Evolutionary conservation across 2,888 invertebrate genomes (phyloP).

Genomic region (Euclidia mi): DNA sequence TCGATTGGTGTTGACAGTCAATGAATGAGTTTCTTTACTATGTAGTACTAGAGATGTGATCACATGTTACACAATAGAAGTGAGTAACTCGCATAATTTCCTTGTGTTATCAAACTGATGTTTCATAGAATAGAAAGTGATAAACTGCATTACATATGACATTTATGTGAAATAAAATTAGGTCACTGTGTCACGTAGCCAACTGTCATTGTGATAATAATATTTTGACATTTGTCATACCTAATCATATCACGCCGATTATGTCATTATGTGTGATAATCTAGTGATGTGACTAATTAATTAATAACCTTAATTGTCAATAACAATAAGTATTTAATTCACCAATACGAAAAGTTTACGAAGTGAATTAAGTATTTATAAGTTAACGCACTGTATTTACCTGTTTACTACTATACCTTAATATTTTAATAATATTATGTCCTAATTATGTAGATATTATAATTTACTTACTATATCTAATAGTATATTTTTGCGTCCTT

Average conservation of each 20-base stretch:
- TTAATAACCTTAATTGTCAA: neutral
- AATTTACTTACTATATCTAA: conserved; percentile 70
- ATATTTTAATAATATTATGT: too few relatives aligned
- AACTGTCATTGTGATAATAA: conserved; percentile 23
- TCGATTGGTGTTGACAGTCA: conserved; percentile 5
- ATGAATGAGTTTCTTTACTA: conserved; percentile 4
- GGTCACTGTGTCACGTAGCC: conserved; percentile 42
- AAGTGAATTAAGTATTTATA: too few relatives aligned
- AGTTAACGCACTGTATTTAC: too few relatives aligned
- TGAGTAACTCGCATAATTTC: conserved; percentile 49
- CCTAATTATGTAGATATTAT: neutral
- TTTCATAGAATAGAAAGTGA: conserved; percentile 47
- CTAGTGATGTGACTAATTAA: conserved; percentile 23
- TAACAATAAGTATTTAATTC: neutral
- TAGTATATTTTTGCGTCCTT: conserved; percentile 62
- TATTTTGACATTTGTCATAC: conserved; percentile 19
- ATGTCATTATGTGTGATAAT: conserved; percentile 33
- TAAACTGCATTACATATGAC: conserved; percentile 27
- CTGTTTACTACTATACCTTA: too few relatives aligned
- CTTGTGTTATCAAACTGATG: conserved; percentile 45
- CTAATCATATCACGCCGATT: conserved; percentile 14
- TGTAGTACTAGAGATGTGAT: conserved; percentile 31
- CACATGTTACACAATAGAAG: conserved; percentile 31
- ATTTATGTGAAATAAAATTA: conserved; percentile 32
- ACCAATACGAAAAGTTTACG: too few relatives aligned